These are phyloP conservation scores for Cercocebus atys DNA, from an alignment of 2,113 vertebrate genomes.

Conservation along the genomic window DNA sequence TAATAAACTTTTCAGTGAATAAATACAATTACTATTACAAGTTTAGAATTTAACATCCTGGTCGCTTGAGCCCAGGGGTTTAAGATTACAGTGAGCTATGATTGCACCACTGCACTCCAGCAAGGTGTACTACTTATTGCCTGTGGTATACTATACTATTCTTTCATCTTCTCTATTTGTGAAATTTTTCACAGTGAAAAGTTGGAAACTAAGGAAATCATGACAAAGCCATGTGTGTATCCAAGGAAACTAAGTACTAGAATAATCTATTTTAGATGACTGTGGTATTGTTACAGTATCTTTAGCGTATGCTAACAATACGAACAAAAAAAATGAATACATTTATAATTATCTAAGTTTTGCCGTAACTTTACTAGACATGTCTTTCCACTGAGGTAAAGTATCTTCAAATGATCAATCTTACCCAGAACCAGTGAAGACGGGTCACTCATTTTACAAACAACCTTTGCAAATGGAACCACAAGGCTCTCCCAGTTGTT, in stretches of 20 bases:
- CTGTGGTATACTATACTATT: neutral
- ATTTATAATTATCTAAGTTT: neutral
- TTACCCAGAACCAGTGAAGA: slow-evolving; percentile 75
- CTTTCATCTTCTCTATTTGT: neutral
- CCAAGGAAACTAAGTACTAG: neutral
- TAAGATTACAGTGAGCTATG: too few species aligned
- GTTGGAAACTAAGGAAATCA: neutral
- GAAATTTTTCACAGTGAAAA: neutral
- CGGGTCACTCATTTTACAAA: slow-evolving; percentile 61
- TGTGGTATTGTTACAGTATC: neutral
- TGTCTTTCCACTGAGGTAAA: neutral
- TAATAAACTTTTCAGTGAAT: too few species aligned
- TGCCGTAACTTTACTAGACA: neutral
- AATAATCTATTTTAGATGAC: neutral
- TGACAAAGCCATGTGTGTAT: neutral
- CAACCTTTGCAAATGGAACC: slow-evolving; percentile 52
- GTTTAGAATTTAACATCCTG: too few species aligned
- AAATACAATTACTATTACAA: too few species aligned
- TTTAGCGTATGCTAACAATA: neutral
- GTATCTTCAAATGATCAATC: neutral
- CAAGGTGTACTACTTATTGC: too few species aligned
- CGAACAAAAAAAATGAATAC: neutral
- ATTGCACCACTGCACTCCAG: too few species aligned
- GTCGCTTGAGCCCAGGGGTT: too few species aligned
- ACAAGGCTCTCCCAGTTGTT: slow-evolving; percentile 56